These are phyloP conservation scores for Hyles lineata DNA, from an alignment of 2,888 invertebrate genomes.

Conservation along the genomic window DNA sequence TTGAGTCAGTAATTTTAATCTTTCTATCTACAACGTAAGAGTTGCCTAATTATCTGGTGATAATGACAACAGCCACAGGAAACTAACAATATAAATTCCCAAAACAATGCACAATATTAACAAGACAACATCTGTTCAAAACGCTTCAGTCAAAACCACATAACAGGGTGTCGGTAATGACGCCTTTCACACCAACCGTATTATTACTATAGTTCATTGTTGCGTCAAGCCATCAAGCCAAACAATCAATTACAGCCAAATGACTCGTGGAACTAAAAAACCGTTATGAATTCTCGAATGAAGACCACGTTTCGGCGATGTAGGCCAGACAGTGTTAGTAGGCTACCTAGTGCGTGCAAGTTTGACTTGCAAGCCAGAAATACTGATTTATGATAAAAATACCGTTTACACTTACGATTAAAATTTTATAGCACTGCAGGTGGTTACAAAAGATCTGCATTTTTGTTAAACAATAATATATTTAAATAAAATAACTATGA, in stretches of 20 bases:
- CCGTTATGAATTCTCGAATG: conserved; percentile 24
- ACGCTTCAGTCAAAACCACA: neutral
- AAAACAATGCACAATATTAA: neutral
- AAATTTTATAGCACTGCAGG: neutral
- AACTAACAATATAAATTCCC: neutral
- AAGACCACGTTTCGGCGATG: conserved; percentile 25
- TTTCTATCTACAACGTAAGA: neutral
- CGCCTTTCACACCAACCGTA: neutral
- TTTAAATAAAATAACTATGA: no score
- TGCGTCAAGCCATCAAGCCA: neutral
- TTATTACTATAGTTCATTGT: neutral
- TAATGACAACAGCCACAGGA: neutral
- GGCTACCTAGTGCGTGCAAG: neutral
- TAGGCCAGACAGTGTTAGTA: conserved; percentile 16
- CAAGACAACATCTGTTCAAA: neutral
- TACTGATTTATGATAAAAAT: conserved; percentile 10
- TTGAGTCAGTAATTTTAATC: no score
- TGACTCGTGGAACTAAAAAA: conserved; percentile 23
- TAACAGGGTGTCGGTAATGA: neutral
- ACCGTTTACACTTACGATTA: neutral
- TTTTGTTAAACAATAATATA: neutral
- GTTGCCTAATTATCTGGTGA: neutral
- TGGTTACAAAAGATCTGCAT: neutral
- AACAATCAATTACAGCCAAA: conserved; percentile 15
- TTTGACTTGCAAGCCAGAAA: neutral